Base-by-base conservation (phyloP, 64 coral and sea anemone genomes). In the Montipora cactus region DNA sequence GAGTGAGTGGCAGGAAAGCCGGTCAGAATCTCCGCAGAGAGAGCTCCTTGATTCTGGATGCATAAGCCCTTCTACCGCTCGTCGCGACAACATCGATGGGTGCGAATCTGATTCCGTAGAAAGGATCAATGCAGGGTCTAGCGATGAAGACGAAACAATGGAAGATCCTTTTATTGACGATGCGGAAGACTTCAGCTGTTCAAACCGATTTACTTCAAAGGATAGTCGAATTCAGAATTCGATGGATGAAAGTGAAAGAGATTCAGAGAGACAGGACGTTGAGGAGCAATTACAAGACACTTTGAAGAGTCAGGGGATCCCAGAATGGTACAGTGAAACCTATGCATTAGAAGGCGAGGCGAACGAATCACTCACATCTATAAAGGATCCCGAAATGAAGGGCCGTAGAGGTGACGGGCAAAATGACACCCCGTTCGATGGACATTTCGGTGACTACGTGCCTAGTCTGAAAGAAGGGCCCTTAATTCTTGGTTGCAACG, bases 81-180 rank as follows among this genome's bases (percentile, higher is more conserved):
- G 82, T 1, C 49, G 82, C 50, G 82, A 86, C 14, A 86, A 86
- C 64, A 86, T 86, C 18, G 82, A 86, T 51, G 82, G 82, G 1
- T 86, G 82, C 45, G 66, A 86, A 21, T 86, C 82, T 46, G 82
- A 86, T 21, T n/a, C 66, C 3, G 19, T 44, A 4, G 64, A 72
- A 86, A 86, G 19, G 7, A 71, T 44, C 47, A 86, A 86, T n/a
- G 62, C 45, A 8, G 62, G 64, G 7, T 86, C 73, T 67, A 86
- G 82, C 82, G 16, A 86, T 47, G 82, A 72, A 72, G 64, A 86
- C 8, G 82, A 86, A 16, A 8, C 9, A 45, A 3, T 71, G 15
- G 28, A 5, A 49, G 45, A 71, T 23, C 2, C 16, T n/a, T 5
- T 72, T 5, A 10, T 14, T 49, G 45, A 67, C n/a, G 13, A 8